Evolutionary conservation across 2,113 vertebrate species (phyloP).

Genomic region (Ailurus styani): DNA sequence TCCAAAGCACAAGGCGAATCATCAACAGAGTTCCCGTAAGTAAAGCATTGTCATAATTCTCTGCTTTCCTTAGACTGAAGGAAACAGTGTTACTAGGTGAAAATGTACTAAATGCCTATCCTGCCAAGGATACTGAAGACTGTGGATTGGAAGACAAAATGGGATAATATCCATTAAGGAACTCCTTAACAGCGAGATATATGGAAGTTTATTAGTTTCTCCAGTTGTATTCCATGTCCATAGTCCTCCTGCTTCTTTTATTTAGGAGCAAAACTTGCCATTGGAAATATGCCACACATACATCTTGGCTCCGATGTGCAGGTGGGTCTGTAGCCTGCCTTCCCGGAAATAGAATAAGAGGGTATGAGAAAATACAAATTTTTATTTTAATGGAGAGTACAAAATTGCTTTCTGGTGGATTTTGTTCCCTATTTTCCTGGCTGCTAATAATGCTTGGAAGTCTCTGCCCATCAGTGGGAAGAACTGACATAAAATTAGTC

Average conservation of each 20-base stretch:
- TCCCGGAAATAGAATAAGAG: neutral
- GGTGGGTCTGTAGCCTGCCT: neutral
- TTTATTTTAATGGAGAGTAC: neutral
- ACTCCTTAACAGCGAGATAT: neutral
- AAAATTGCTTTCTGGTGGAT: neutral
- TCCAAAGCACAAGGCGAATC: neutral
- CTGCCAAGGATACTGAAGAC: neutral
- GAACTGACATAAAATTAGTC: neutral
- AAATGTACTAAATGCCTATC: neutral
- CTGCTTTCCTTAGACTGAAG: neutral
- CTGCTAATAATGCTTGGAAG: neutral
- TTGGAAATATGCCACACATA: neutral
- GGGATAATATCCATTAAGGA: neutral
- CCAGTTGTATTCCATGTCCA: neutral
- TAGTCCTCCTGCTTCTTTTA: neutral
- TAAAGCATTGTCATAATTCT: neutral
- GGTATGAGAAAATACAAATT: neutral
- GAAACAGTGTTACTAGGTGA: neutral
- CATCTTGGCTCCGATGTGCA: too few relatives aligned
- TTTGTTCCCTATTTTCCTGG: neutral
- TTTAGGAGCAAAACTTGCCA: neutral
- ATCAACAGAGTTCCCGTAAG: neutral
- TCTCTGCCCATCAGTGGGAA: neutral
- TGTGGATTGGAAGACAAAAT: neutral
- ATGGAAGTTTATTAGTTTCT: neutral